A percentile compares a stretch with the other conserved stretches of the same genome.
phyloP scores from a whole-genome alignment of 2,888 invertebrate species.

The Encarsia formosa region DNA sequence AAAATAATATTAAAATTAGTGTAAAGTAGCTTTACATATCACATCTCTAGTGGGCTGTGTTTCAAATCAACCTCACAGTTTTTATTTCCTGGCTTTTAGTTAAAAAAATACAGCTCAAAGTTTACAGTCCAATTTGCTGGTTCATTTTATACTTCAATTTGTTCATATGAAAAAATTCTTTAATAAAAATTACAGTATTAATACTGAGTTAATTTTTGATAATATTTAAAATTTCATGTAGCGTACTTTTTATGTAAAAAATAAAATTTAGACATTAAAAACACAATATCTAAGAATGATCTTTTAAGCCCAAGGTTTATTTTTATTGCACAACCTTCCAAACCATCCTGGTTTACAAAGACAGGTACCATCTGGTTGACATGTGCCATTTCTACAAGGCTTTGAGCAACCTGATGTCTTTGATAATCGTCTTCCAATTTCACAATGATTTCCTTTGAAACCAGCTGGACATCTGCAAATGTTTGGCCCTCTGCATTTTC shows the following conservation, averaged over 20 bases:
- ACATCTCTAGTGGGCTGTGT: conserved; percentile 46
- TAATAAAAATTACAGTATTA: conserved; percentile 1
- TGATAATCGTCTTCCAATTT: conserved; percentile 70
- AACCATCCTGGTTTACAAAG: conserved; percentile 80
- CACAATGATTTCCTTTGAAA: conserved; percentile 85
- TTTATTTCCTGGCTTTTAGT: conserved; percentile 13
- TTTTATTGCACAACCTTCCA: conserved; percentile 76
- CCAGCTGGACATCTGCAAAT: conserved; percentile 83
- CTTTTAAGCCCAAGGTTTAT: conserved; percentile 55
- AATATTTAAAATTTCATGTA: no score
- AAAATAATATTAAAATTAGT: conserved; percentile 40
- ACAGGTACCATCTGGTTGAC: conserved; percentile 67
- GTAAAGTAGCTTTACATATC: conserved; percentile 51
- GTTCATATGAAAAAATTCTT: conserved; percentile 4
- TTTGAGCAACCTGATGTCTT: conserved; percentile 69
- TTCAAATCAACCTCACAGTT: conserved; percentile 24
- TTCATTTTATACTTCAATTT: conserved; percentile 2
- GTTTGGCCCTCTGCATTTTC: conserved; percentile 84
- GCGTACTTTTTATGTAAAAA: conserved; percentile 8
- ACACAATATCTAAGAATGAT: conserved; percentile 29
- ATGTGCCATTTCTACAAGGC: conserved; percentile 75
- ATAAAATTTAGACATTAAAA: conserved; percentile 26
- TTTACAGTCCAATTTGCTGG: background rate
- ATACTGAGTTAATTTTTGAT: no score
- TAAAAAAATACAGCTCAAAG: conserved; percentile 16